Evolutionary conservation across 2,888 invertebrate species (phyloP).

Genomic region (Leucania comma): DNA sequence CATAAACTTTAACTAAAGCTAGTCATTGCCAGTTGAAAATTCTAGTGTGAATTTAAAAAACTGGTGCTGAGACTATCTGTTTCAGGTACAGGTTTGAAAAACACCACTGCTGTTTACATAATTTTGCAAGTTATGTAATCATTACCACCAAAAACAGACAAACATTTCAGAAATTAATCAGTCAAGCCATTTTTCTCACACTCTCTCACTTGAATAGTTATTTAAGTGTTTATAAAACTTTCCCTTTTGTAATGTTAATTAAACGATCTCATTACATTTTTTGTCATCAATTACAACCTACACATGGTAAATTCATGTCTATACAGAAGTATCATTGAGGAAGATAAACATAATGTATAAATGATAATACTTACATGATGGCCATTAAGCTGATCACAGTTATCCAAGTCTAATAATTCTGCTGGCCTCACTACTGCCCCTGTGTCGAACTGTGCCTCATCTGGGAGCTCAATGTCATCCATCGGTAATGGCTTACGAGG

Average conservation of each 20-base stretch:
- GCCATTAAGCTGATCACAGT: slow-evolving; percentile 90
- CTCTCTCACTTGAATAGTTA: slow-evolving; percentile 3
- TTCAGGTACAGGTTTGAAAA: not conserved
- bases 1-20: slow-evolving; percentile 29
- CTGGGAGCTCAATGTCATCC: slow-evolving; percentile 92
- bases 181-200: slow-evolving; percentile 24
- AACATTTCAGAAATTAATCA: slow-evolving; percentile 9
- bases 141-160: not conserved
- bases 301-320: not conserved
- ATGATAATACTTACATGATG: slow-evolving; percentile 84
- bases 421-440: slow-evolving; percentile 92
- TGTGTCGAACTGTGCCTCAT: slow-evolving; percentile 91
- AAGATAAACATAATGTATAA: not conserved
- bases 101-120: not conserved
- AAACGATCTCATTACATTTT: not conserved
- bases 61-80: slow-evolving; percentile 3
- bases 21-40: slow-evolving; percentile 11
- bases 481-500: slow-evolving; percentile 93
- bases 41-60: slow-evolving; percentile 7
- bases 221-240: slow-evolving; percentile 18
- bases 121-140: not conserved
- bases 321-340: not conserved
- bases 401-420: slow-evolving; percentile 89
- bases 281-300: not conserved
- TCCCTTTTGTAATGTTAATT: slow-evolving; percentile 22